Conservation (phyloP, 2,113 vertebrate species). For the Gallinago undulata region DNA sequence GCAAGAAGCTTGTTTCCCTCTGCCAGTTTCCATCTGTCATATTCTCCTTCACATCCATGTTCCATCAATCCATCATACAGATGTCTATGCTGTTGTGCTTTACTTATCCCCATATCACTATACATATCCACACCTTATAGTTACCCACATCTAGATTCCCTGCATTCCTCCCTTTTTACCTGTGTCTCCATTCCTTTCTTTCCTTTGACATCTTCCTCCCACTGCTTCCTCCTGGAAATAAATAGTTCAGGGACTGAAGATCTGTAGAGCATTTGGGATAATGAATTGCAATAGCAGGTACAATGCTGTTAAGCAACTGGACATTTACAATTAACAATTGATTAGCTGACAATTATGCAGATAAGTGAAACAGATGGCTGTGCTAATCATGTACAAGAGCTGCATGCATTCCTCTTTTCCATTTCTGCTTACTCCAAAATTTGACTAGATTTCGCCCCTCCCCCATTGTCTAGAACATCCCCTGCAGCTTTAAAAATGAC, state of each 20-base stretch:
- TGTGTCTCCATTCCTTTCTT: neutral
- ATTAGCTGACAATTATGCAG: constrained; percentile 45
- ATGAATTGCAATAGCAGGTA: neutral
- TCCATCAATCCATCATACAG: neutral
- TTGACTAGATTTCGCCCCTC: neutral
- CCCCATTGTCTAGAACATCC: neutral
- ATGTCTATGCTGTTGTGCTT: neutral
- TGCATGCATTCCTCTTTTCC: neutral
- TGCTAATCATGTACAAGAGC: neutral
- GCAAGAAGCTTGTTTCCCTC: neutral
- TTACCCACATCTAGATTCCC: neutral
- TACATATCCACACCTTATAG: neutral
- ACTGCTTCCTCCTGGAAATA: neutral
- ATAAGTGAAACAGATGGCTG: constrained; percentile 33
- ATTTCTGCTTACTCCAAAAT: neutral
- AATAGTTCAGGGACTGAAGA: neutral
- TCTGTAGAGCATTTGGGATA: neutral
- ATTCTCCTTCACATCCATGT: neutral
- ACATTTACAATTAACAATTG: constrained; percentile 39
- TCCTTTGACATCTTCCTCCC: neutral
- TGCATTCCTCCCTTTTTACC: neutral
- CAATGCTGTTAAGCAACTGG: constrained; percentile 5
- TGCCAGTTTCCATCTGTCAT: neutral
- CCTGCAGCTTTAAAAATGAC: neutral
- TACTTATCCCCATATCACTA: neutral